phyloP scores from a whole-genome alignment of 2,113 vertebrate genomes.

The Heptranchias perlo region DNA sequence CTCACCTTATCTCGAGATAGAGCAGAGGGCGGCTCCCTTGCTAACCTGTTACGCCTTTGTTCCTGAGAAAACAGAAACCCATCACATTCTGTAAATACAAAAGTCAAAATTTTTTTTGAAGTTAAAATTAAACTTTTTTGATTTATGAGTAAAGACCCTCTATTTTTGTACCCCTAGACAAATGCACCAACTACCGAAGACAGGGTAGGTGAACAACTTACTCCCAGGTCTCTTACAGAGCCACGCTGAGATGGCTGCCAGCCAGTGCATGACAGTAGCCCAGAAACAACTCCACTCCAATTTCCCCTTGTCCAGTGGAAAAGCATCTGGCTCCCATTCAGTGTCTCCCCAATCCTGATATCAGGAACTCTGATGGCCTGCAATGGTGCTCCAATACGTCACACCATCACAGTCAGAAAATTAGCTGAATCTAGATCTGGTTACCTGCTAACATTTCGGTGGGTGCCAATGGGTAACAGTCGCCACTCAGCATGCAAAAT shows the following conservation, averaged over 20 bases:
- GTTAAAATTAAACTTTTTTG: not conserved
- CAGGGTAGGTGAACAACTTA: not conserved
- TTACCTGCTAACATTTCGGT: not conserved
- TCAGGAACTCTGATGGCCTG: not conserved
- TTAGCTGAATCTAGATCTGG: not conserved
- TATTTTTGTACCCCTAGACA: not conserved
- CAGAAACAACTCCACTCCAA: not conserved
- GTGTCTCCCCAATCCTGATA: not conserved
- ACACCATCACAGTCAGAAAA: not conserved
- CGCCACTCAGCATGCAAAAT: not conserved
- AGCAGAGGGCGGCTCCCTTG: constrained; percentile 76
- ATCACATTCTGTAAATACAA: not conserved
- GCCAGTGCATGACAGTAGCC: not conserved
- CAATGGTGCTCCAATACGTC: not conserved
- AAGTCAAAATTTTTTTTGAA: not conserved
- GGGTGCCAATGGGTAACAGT: not conserved
- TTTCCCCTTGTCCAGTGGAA: not conserved
- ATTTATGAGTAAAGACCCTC: not conserved
- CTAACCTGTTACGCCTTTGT: constrained; percentile 82
- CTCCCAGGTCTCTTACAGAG: not conserved
- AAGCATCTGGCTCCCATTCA: not conserved
- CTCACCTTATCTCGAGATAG: constrained; percentile 86
- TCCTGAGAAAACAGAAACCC: constrained; percentile 63
- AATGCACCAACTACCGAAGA: not conserved
- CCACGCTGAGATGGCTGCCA: not conserved